These are phyloP conservation scores for Bolinopsis microptera DNA, from an alignment of 37 sponge, comb jelly and placozoan genomes.

Conservation along the genomic window DNA sequence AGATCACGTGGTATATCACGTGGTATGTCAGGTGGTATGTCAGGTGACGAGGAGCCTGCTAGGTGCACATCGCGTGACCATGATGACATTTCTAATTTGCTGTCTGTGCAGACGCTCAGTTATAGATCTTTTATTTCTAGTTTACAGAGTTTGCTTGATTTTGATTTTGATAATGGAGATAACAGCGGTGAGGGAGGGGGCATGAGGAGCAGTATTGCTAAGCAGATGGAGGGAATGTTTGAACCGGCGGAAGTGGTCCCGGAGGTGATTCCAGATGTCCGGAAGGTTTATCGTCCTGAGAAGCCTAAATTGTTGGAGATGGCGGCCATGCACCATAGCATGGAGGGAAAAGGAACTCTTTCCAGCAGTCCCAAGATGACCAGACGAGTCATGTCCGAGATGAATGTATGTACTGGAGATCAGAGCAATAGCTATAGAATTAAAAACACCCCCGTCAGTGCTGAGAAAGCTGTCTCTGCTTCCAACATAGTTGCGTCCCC, in stretches of 20 bases:
- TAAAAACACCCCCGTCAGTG: too few relatives aligned
- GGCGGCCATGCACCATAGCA: background rate
- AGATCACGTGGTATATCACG: too few relatives aligned
- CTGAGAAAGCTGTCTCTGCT: background rate
- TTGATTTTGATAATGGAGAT: background rate
- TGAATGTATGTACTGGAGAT: background rate
- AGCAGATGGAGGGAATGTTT: background rate
- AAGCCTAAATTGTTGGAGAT: slow-evolving; percentile 15
- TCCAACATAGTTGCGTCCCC: background rate
- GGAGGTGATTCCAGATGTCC: background rate
- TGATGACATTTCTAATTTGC: background rate
- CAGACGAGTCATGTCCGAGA: background rate
- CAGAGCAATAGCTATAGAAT: background rate
- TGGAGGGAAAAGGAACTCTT: background rate
- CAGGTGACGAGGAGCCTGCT: background rate
- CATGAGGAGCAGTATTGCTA: background rate
- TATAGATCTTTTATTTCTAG: background rate
- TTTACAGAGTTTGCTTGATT: background rate
- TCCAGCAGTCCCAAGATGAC: background rate
- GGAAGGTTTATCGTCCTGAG: background rate
- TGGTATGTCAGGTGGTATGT: background rate
- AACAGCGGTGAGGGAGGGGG: background rate
- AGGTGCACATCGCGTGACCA: too few relatives aligned
- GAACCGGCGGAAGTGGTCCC: background rate
- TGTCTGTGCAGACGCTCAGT: background rate